A percentile compares a stretch with the other conserved stretches of the same genome.
phyloP scores from a whole-genome alignment of 2,797 vertebrate species.

The Phataginus tetradactyla region DNA sequence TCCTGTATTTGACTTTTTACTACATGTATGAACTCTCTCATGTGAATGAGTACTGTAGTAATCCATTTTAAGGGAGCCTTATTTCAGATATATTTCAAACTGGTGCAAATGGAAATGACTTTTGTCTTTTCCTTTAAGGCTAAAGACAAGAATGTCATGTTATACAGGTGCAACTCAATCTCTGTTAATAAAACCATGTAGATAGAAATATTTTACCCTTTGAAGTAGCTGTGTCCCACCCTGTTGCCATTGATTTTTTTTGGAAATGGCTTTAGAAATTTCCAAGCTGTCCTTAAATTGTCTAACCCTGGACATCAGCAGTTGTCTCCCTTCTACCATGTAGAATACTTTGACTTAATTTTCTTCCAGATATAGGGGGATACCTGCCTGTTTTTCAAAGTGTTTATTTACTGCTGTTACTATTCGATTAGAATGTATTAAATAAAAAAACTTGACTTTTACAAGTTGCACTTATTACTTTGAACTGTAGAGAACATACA shows the following conservation, averaged over 20 bases:
- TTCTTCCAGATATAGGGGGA: slow-evolving; percentile 85
- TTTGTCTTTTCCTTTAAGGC: slow-evolving; percentile 78
- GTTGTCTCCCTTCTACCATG: slow-evolving; percentile 87
- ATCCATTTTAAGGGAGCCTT: slow-evolving; percentile 77
- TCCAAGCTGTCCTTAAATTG: slow-evolving; percentile 73
- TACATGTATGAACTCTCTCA: slow-evolving; percentile 74
- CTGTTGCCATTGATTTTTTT: slow-evolving; percentile 81
- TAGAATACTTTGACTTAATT: slow-evolving; percentile 86
- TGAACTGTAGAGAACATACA: slow-evolving; percentile 1
- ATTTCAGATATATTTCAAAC: slow-evolving; percentile 81
- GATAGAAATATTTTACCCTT: slow-evolving; percentile 56
- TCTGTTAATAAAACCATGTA: slow-evolving; percentile 67
- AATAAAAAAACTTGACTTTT: slow-evolving; percentile 84
- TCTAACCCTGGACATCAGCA: slow-evolving; percentile 82
- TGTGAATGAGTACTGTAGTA: slow-evolving; percentile 81
- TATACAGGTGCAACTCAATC: slow-evolving; percentile 75
- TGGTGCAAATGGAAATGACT: slow-evolving; percentile 79
- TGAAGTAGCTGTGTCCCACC: slow-evolving; percentile 77
- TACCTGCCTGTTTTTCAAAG: slow-evolving; percentile 76
- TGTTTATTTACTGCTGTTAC: slow-evolving; percentile 84
- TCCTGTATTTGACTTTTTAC: slow-evolving; percentile 80
- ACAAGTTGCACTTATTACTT: slow-evolving; percentile 76
- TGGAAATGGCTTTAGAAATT: slow-evolving; percentile 79
- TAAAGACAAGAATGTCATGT: slow-evolving; percentile 80
- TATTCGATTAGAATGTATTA: slow-evolving; percentile 84